Percentiles rank a stretch among this genome's conserved stretches.
phyloP scores from a whole-genome alignment of 2,888 invertebrate species.

The Tetrapedia diversipes region DNA sequence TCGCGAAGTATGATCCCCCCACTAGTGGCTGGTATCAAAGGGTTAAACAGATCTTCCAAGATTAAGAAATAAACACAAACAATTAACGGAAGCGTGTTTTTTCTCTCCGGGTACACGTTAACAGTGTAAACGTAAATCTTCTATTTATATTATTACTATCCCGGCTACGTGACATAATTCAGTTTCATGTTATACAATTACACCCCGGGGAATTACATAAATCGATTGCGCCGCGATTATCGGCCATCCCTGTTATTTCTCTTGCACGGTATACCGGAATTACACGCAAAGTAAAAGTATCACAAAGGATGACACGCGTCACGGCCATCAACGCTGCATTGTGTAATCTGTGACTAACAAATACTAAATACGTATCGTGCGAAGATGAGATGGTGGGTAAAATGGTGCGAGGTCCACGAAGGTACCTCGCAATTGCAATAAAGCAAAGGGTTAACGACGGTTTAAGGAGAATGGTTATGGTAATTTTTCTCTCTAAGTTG shows the following conservation, averaged over 20 bases:
- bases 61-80: not conserved
- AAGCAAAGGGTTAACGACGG: too few relatives aligned
- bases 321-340: slow-evolving; percentile 1
- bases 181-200: slow-evolving; percentile 39
- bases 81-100: slow-evolving; percentile 6
- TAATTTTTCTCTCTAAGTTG: too few relatives aligned
- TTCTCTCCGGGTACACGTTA: not conserved
- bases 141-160: slow-evolving; percentile 48
- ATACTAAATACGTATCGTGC: slow-evolving; percentile 11
- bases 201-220: slow-evolving; percentile 14
- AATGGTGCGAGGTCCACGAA: too few relatives aligned
- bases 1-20: too few relatives aligned
- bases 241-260: slow-evolving; percentile 6
- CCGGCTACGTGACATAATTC: slow-evolving; percentile 43
- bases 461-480: too few relatives aligned
- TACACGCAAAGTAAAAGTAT: slow-evolving; percentile 20
- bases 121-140: not conserved
- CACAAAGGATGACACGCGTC: slow-evolving; percentile 22
- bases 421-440: too few relatives aligned
- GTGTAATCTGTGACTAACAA: slow-evolving; percentile 32
- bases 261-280: slow-evolving; percentile 8
- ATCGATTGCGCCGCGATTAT: slow-evolving; percentile 28
- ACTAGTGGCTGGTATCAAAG: too few relatives aligned
- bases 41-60: not conserved
- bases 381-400: too few relatives aligned